Base-by-base conservation (phyloP, 2,797 vertebrate species). In the Pseudomugil tenellus region DNA sequence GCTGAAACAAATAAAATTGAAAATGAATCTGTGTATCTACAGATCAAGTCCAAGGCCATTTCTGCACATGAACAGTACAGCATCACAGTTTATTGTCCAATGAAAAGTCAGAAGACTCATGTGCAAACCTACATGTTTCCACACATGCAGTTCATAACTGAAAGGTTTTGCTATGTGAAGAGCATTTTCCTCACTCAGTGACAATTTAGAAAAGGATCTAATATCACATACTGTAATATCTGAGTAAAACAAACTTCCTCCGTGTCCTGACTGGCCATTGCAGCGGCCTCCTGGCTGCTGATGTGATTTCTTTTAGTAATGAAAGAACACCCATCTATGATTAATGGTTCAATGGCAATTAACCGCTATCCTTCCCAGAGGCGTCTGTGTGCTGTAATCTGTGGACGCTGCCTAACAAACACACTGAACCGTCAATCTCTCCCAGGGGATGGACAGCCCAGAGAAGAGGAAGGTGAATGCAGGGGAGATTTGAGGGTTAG, bases 341-440 rank as follows among this genome's bases (percentile, higher is more conserved):
- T 91, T 89, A 92, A 93, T 76, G 61, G 87, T 89, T 90, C 87
- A 86, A 81, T 86, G 86, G 79, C 90, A 91, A 92, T 93, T 92
- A 92, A 93, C 90, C 67, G 43, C 70, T 71, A 76, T 79, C 68
- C 67, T 84, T 79, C 80, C 87, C 52, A 52, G 78, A 79, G 87
- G 82, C 58, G 54, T 34, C 67, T 31, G 70, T 46, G 60, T 63
- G 78, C 85, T 70, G 70, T 86, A 87, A 88, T 92, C 85, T 88
- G 89, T 73, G 76, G 72, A 77, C 79, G 28, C 74, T 80, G 80
- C 80, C 74, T 39, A 43, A 65, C 76, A 72, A 80, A 88, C 80
- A 79, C 71, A 71, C 71, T 76, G 74, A 58, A 76, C 77, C 74
- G 80, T 88, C 79, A 79, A 70, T 87, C 79, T 84, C 74, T 78